Evolutionary conservation across 2,888 invertebrate species (phyloP), one percentile per base, ranked within the genome.

Genomic region (Epirrhoe tristata): DNA sequence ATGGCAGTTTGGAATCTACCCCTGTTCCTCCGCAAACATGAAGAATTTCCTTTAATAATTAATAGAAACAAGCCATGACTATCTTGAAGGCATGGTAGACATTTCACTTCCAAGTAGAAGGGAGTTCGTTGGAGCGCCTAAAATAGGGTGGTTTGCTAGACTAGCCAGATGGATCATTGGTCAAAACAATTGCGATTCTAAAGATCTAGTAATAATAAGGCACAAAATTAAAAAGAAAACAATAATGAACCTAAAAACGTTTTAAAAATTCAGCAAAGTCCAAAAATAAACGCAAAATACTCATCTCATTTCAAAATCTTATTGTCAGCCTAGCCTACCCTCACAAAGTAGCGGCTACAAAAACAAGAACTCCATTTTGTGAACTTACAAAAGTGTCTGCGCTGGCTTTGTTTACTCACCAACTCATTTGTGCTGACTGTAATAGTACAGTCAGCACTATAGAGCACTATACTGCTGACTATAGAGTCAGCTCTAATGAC

Each of bases 361-460:
- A 57, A 60, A 59, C 24, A 58, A 68, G 65, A 58, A 63, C 34
- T 71, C 69, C 77, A 78, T 82, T 79, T 80, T 59, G 14, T 48
- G 61, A 70, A 76, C 66, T 67, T 75, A 75, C 74, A 74, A 69
- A 77, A 71, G 71, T 59, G 64, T 67, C 70, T 73, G 63, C 68
- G 72, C 73, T 14, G 2, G 73, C 72, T 74, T 72, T 78, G 77
- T 80, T 79, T 78, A 69, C 66, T 53, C 70, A 51, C 58, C 62
- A 72, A 69, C 74, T 77, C 80, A 78, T 81, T 81, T 82, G 78
- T 81, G 65, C 72, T 61, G 63, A 65, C 73, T 74, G 74, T 78
- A 77, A 71, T 5, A 36, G 46, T 46, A 46, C 46, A 46, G 39
- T 39, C 12, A 39, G 39, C 39, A 39, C 39, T 39, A n/a, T n/a